phyloP scores from a whole-genome alignment of 2,888 invertebrate species.

The Hydraecia micacea region DNA sequence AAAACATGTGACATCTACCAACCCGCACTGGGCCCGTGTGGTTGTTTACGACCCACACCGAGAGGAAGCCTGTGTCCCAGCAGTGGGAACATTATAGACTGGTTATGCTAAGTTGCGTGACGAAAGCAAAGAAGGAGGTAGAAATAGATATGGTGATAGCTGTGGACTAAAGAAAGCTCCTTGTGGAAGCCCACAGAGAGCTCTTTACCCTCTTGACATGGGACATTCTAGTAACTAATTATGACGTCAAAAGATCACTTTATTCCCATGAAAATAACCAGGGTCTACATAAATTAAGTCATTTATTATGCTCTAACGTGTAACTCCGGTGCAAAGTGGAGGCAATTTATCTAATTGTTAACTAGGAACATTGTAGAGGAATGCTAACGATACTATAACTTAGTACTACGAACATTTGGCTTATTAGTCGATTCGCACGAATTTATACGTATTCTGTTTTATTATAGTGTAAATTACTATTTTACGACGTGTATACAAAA shows the following conservation, averaged over 20 bases:
- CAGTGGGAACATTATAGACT: too few species aligned
- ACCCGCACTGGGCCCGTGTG: not conserved
- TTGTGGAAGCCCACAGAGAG: not conserved
- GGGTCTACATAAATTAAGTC: slow-evolving; percentile 44
- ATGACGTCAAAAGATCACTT: not conserved
- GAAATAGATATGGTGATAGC: not conserved
- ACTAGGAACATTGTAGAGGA: slow-evolving; percentile 38
- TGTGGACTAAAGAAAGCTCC: not conserved
- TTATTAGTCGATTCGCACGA: too few species aligned
- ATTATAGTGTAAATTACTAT: not conserved
- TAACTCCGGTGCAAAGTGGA: slow-evolving; percentile 14
- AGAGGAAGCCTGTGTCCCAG: not conserved
- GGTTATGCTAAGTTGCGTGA: not conserved
- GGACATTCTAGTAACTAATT: too few species aligned
- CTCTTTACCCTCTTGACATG: not conserved
- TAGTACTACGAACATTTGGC: slow-evolving; percentile 12
- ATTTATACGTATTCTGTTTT: not conserved
- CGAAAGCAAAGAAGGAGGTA: not conserved
- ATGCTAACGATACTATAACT: slow-evolving; percentile 42
- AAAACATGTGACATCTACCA: not conserved
- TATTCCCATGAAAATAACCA: slow-evolving; percentile 1
- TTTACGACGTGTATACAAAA: not conserved
- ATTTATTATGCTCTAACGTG: slow-evolving; percentile 27
- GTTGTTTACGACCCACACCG: not conserved
- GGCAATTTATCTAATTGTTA: slow-evolving; percentile 44